A percentile compares a stretch with the other conserved stretches of the same genome.
Conservation (phyloP, 2,113 vertebrate species). For the Notechis scutatus region DNA sequence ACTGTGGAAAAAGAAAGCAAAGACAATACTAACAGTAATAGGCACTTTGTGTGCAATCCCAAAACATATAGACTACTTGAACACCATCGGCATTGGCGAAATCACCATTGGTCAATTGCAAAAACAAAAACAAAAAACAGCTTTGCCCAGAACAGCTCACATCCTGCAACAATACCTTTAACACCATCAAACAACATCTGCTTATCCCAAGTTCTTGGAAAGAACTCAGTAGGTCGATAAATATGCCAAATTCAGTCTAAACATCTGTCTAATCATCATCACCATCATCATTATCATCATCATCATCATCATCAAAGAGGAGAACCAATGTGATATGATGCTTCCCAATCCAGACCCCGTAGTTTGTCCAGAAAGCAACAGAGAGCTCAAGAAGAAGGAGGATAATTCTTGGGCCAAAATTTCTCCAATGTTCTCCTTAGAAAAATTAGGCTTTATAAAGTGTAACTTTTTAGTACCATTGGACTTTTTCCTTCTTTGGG, state of each 20-base stretch:
- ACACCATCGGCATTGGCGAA: neutral
- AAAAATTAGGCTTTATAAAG: slow-evolving; percentile 1
- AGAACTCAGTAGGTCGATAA: neutral
- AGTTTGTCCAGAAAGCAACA: neutral
- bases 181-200: neutral
- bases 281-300: too few species aligned
- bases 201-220: neutral
- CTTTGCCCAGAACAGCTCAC: neutral
- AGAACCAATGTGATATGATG: neutral
- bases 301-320: too few species aligned
- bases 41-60: neutral
- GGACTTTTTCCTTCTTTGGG: slow-evolving; percentile 18
- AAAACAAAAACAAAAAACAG: neutral
- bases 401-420: neutral
- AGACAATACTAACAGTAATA: neutral
- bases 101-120: neutral
- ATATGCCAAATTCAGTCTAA: neutral
- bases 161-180: neutral
- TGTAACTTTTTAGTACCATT: rapidly evolving
- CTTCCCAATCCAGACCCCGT: neutral
- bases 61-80: neutral
- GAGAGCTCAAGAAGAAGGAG: neutral
- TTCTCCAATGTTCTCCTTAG: neutral
- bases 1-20: neutral
- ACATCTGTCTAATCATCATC: neutral